Percentiles rank a stretch among this genome's conserved stretches.
These are phyloP conservation scores for Tachystola acroxantha DNA, from an alignment of 2,888 invertebrate species.

Conservation along the genomic window DNA sequence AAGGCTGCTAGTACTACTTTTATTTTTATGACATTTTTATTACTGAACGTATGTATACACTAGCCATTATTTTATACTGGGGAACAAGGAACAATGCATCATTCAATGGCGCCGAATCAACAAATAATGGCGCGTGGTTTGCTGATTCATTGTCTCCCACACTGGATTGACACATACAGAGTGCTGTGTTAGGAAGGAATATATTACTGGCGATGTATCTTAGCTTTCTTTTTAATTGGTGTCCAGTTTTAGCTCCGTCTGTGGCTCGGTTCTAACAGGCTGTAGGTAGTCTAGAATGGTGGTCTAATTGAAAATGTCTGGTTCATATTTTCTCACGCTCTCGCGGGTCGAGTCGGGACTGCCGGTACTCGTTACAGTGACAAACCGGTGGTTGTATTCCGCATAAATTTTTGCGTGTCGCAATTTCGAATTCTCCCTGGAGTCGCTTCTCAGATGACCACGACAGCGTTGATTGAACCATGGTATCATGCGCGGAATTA, in stretches of 20 bases:
- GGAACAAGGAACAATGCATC: slow-evolving; percentile 2
- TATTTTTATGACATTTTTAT: no score
- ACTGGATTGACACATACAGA: slow-evolving; percentile 14
- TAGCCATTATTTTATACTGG: no score
- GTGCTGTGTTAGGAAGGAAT: slow-evolving; percentile 8
- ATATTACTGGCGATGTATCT: background rate
- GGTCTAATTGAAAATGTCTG: slow-evolving; percentile 26
- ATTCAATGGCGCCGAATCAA: slow-evolving; percentile 29
- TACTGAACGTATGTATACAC: background rate
- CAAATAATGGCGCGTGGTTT: slow-evolving; percentile 34
- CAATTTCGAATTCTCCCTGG: background rate
- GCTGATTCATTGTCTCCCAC: slow-evolving; percentile 30
- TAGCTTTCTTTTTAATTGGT: background rate
- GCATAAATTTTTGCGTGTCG: slow-evolving; percentile 3
- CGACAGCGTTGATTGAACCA: background rate
- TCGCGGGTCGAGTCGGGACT: slow-evolving; percentile 22
- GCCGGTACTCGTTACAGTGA: slow-evolving; percentile 12
- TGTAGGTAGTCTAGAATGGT: slow-evolving; percentile 15
- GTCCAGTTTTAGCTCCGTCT: slow-evolving; percentile 1
- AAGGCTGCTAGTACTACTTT: no score
- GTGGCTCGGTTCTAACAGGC: slow-evolving; percentile 2
- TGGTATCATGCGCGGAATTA: background rate
- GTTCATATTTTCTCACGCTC: slow-evolving; percentile 38
- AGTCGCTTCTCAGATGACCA: background rate
- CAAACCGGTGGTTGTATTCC: slow-evolving; percentile 17